Evolutionary conservation across 2,797 vertebrate genomes (phyloP), one percentile per base, ranked within the genome.

Genomic region (Falco cherrug): DNA sequence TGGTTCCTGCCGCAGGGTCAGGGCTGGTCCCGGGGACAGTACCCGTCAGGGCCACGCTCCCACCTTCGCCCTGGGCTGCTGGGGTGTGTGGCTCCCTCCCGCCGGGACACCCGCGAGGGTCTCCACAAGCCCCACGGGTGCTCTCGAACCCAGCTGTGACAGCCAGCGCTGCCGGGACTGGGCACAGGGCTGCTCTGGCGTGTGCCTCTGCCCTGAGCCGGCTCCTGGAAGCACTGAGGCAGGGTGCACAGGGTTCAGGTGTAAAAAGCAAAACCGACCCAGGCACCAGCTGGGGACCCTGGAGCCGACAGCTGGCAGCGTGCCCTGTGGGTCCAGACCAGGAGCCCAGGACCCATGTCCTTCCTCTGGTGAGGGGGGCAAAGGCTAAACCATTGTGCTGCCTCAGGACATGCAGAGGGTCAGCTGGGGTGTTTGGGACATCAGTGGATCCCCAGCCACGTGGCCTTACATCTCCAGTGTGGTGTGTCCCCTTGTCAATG

Each of bases 311-410:
- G 1, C 37, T 17, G 50, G 37, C 48, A 1, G 10, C 25, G 28
- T 0, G 2, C n/a, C 25, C 1, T 1, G n/a, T 4, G 37, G 1
- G 1, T 16, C 43, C 3, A 3, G 18, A 11, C 0, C 0, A 13
- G 10, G 26, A 26, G 24, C 25, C 14, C 6, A 3, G 25, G 10
- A 20, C n/a, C 50, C 1, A 10, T 8, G 11, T 47, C 29, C 37
- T 9, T 43, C 21, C 22, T 8, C 1, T 18, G 57, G 15, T 31
- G 29, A 45, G 39, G 35, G 35, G n/a, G 22, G 10, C n/a, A 48
- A 28, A 53, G 43, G 28, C 35, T 29, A 4, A 33, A 8, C 39
- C 25, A 3, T n/a, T 9, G 11, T 1, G 4, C 43, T 65, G 26
- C 31, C 59, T 33, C 33, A 9, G 37, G 41, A 31, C 29, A 31